Percentiles rank a stretch among this genome's conserved stretches.
phyloP scores from a whole-genome alignment of 2,797 vertebrate species.

The Acomys russatus region DNA sequence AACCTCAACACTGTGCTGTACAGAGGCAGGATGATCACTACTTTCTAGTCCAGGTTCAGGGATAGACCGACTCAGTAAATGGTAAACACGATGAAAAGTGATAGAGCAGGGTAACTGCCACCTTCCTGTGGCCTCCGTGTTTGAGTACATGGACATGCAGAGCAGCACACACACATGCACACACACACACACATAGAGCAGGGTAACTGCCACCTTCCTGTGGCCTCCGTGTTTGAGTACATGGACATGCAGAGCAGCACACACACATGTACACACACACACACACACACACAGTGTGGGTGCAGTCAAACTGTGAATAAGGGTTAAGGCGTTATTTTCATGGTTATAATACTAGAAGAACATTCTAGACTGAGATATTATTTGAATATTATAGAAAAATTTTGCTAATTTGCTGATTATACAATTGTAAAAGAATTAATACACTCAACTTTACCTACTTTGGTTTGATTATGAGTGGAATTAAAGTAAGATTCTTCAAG shows the following conservation, averaged over 20 bases:
- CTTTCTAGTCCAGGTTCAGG: not conserved
- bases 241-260: not conserved
- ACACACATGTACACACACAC: too few species aligned
- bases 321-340: conserved; percentile 86
- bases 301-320: conserved; percentile 77
- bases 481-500: conserved; percentile 34
- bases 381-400: conserved; percentile 64
- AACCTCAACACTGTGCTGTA: not conserved
- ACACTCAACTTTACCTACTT: conserved; percentile 33
- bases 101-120: not conserved
- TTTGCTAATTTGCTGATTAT: conserved; percentile 66
- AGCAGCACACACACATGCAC: not conserved
- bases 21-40: not conserved
- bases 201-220: not conserved
- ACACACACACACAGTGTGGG: not conserved
- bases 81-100: not conserved
- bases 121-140: not conserved
- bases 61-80: not conserved
- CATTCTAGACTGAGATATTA: conserved; percentile 76
- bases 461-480: conserved; percentile 66
- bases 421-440: conserved; percentile 58
- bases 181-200: not conserved
- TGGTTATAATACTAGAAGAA: conserved; percentile 83
- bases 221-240: not conserved
- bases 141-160: not conserved